phyloP scores from a whole-genome alignment of 2,888 invertebrate genomes.

The Caenorhabditis sp. region DNA sequence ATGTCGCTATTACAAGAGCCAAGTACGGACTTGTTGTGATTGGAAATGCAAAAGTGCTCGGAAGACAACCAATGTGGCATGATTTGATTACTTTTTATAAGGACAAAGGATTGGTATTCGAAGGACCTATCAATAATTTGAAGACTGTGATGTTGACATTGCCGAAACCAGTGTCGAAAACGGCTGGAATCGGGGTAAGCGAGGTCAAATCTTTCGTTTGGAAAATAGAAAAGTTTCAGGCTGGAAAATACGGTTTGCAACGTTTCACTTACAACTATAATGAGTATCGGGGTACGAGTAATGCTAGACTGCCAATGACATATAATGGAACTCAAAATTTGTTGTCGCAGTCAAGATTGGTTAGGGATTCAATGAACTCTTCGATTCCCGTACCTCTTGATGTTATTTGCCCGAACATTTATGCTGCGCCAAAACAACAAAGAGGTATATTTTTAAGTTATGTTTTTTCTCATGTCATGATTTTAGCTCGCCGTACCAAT shows the following conservation, averaged over 20 bases:
- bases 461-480: no score
- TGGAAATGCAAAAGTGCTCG: conserved; percentile 97
- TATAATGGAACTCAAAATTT: neutral
- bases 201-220: neutral
- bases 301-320: neutral
- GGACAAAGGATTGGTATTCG: conserved; percentile 78
- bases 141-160: conserved; percentile 96
- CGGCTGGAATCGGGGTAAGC: conserved; percentile 32
- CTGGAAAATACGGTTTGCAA: conserved; percentile 26
- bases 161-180: conserved; percentile 77
- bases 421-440: conserved; percentile 3
- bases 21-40: conserved; percentile 85
- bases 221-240: neutral
- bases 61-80: conserved; percentile 96
- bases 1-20: conserved; percentile 95
- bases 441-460: neutral
- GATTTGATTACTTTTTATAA: conserved; percentile 79
- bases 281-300: conserved; percentile 40
- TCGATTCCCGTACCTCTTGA: conserved; percentile 48
- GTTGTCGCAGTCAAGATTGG: conserved; percentile 12
- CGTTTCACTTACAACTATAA: conserved; percentile 42
- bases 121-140: conserved; percentile 94
- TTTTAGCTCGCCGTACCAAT: conserved; percentile 20
- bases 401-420: conserved; percentile 40
- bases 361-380: conserved; percentile 23